These are phyloP conservation scores for Lucinisca nassula DNA, from an alignment of 2,888 invertebrate species.

Conservation along the genomic window DNA sequence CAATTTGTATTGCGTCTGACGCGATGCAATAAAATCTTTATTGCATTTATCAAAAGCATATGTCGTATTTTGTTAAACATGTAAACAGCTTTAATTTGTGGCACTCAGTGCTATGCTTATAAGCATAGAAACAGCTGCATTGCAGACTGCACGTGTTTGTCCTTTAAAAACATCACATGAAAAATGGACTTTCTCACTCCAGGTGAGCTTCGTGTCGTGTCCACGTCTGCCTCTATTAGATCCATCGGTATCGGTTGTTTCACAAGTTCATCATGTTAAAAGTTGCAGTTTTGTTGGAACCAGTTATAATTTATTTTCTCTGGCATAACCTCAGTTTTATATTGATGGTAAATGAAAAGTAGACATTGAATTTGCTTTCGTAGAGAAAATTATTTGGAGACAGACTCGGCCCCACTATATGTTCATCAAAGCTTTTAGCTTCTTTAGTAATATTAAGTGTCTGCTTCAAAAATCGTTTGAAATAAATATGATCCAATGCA, in stretches of 20 bases:
- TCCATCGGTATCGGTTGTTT: too few relatives aligned
- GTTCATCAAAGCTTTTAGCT: neutral
- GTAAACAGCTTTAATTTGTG: slow-evolving; percentile 5
- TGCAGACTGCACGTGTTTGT: too few relatives aligned
- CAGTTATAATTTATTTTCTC: too few relatives aligned
- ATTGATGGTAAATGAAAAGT: neutral
- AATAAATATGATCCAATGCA: too few relatives aligned
- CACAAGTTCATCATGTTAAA: too few relatives aligned
- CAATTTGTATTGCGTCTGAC: slow-evolving; percentile 1
- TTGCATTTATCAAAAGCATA: neutral
- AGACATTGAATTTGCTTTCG: neutral
- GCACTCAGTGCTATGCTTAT: neutral
- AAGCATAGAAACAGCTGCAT: too few relatives aligned
- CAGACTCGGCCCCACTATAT: neutral
- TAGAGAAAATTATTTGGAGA: neutral
- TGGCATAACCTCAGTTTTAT: neutral
- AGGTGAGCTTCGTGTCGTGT: too few relatives aligned
- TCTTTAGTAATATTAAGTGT: neutral
- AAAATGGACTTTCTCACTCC: too few relatives aligned
- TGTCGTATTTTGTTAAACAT: neutral
- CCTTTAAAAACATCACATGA: too few relatives aligned
- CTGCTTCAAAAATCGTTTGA: neutral
- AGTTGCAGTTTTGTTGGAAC: too few relatives aligned
- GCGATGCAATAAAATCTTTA: neutral
- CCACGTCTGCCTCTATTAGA: too few relatives aligned